Evolutionary conservation across 92 coral and sea anemone species (phyloP), one percentile per base, ranked within the genome.

Genomic region (Umimayanthus chanpuru): DNA sequence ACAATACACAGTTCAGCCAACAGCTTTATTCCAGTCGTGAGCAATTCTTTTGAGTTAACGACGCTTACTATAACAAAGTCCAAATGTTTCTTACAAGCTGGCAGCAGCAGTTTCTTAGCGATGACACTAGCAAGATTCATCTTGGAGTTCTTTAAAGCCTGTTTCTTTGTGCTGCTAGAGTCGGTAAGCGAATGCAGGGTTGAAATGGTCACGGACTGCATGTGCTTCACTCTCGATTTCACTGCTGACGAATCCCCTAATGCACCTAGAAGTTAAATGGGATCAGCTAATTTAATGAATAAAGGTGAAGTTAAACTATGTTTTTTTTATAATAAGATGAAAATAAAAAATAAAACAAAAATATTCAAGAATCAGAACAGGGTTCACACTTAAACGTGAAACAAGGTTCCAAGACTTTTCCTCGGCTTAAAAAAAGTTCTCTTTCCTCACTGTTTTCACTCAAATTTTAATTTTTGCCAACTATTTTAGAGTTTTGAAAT

Each of bases 41-140:
- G 88, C 10, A 90, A 77, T 39, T 92, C 87, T 2, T 88, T 87
- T 79, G 88, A 86, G 85, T 91, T 79, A 55, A 85, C 43, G 9
- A 91, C 71, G 79, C 86, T 89, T 68, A 85, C 90, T 39, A 91
- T 75, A 23, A 95, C 64, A 1, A 89, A 81, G 29, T 95, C 96
- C 65, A 95, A 73, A 56, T 92, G 90, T 49, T 93, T 93, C 30
- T 90, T 92, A 74, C 83, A 84, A 4, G 94, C 80, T 32, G 84
- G 79, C 38, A 91, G 94, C 53, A 95, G 92, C 77, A 95, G 88
- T 85, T 95, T 95, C 91, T 95, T 95, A 30, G 94, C 93, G 11
- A 93, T 38, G 66, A 95, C 88, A 58, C 91, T 74, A 10, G 98
- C 83, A 32, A 95, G 87, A 92, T 95, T 95, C 83, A 79, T 85